Evolutionary conservation across 2,113 vertebrate species (phyloP).

Genomic region (Elachura formosa): DNA sequence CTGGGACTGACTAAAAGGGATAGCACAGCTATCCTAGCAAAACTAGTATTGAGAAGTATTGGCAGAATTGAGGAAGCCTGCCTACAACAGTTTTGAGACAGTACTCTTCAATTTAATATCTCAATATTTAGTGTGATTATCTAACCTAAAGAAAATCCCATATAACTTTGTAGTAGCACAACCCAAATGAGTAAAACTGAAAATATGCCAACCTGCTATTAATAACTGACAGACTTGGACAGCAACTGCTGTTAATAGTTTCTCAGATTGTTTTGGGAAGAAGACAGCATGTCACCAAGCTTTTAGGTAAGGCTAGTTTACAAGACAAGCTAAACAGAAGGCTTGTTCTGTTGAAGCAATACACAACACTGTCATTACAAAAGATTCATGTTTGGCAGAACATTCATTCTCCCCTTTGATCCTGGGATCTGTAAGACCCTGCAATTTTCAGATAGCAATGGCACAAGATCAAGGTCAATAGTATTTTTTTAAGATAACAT

Average conservation of each 20-base stretch:
- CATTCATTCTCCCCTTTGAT: slow-evolving; percentile 31
- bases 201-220: slow-evolving; percentile 6
- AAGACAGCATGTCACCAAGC: slow-evolving; percentile 12
- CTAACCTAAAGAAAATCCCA: slow-evolving; percentile 29
- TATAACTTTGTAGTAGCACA: background rate
- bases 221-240: background rate
- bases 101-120: background rate
- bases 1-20: background rate
- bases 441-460: slow-evolving; percentile 55
- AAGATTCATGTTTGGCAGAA: slow-evolving; percentile 45
- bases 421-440: slow-evolving; percentile 48
- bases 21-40: background rate
- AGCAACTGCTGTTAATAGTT: background rate
- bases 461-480: slow-evolving; percentile 51
- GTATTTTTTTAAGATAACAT: slow-evolving; percentile 51
- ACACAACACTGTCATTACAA: slow-evolving; percentile 19
- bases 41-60: background rate
- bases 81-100: background rate
- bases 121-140: background rate
- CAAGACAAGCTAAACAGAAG: slow-evolving; percentile 9
- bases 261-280: slow-evolving; percentile 16
- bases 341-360: slow-evolving; percentile 21
- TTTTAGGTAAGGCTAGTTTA: slow-evolving; percentile 30
- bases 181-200: background rate
- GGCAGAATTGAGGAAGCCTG: background rate